Base-by-base conservation (phyloP, 2,888 invertebrate genomes). In the Noctua janthe region DNA sequence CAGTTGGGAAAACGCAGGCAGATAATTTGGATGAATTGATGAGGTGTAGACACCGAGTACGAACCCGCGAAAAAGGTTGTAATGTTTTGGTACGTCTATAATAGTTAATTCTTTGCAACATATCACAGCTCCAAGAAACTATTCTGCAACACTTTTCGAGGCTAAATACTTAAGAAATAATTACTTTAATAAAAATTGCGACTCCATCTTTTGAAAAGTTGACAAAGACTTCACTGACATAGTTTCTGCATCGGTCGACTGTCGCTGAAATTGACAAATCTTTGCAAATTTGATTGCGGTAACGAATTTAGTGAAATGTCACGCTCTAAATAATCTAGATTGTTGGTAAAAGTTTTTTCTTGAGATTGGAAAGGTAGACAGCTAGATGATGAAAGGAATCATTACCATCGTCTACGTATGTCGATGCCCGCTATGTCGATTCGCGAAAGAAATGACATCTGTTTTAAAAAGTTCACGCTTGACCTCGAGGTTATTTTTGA, bases 241-340 rank as follows among this genome's bases (percentile, higher is more conserved):
- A 71, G n/a, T 64, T 71, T 59, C 11, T 17, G 70, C 83, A 29
- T 71, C 15, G 51, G 17, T 66, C 15, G 23, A 59, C 66, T 74
- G 82, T 49, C 35, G 56, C 66, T 59, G n/a, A 47, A 23, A 69
- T 81, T 81, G 64, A 47, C 85, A 71, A 72, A 81, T 81, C 71
- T 70, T 69, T 8, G 62, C 67, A 56, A 66, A 83, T 47, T 67
- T 51, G 15, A 39, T 75, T 72, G 56, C 72, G 35, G 67, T 74
- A n/a, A 71, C 39, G 54, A 71, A 43, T 74, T 51, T 47, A 47
- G 35, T 51, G 35, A 56, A 64, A 56, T 75, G 54, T 74, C 54
- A 84, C 74, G 84, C 78, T 82, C 84, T 85, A 39, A 66, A 82
- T 78, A 64, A n/a, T 47, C 4, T 4, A 17, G n/a, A 69, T 47